phyloP scores from a whole-genome alignment of 2,797 vertebrate species.

The Spondyliosoma cantharus region DNA sequence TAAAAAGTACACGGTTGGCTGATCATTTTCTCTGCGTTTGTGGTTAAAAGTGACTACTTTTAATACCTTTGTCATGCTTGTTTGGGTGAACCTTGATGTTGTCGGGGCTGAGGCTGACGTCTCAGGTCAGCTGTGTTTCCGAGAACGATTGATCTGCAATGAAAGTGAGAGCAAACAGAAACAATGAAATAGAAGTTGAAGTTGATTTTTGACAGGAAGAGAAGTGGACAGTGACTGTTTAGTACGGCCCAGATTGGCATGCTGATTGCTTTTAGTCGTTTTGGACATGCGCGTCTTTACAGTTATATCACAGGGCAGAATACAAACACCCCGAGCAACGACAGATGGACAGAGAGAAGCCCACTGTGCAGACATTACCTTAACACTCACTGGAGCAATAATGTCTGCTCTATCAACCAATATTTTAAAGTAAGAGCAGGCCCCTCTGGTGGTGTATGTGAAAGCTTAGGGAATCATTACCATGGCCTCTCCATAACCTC shows the following conservation, averaged over 20 bases:
- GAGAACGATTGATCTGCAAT: neutral
- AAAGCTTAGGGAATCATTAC: conserved; percentile 78
- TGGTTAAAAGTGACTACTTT: neutral
- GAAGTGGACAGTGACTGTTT: neutral
- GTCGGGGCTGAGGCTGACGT: neutral
- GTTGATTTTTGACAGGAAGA: neutral
- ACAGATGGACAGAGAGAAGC: conserved; percentile 58
- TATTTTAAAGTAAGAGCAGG: conserved; percentile 59
- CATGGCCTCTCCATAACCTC: conserved; percentile 80
- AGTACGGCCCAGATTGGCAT: neutral
- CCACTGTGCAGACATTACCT: conserved; percentile 51
- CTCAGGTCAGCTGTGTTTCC: neutral
- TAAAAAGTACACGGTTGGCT: no score
- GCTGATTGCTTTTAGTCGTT: neutral
- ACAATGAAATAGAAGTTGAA: neutral
- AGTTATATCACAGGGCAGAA: conserved; percentile 13
- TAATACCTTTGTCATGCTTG: neutral
- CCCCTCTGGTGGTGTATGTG: conserved; percentile 62
- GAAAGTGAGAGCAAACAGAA: neutral
- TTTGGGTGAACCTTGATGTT: neutral
- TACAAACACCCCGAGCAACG: conserved; percentile 33
- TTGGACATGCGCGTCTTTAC: conserved; percentile 12
- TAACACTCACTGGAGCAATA: conserved; percentile 62
- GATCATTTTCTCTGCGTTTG: neutral
- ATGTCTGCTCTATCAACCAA: conserved; percentile 38